These are phyloP conservation scores for Thelaira solivaga DNA, from an alignment of 2,888 invertebrate genomes.

Conservation along the genomic window DNA sequence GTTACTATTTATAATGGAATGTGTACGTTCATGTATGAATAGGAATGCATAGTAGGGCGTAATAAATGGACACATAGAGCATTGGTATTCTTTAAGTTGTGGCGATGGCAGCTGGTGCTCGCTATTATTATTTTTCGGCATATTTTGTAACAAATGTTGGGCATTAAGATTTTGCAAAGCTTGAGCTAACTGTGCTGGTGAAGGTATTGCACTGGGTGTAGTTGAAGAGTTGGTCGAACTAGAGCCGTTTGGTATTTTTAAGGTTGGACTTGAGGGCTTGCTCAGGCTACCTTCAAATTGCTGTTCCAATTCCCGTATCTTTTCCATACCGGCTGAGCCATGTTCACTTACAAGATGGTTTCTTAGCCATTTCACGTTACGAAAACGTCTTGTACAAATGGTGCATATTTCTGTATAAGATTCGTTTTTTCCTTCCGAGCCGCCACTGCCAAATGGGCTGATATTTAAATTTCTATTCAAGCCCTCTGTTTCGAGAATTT, in stretches of 20 bases:
- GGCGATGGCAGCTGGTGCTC: slow-evolving; percentile 69
- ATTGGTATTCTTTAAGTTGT: slow-evolving; percentile 87
- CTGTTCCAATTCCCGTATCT: slow-evolving; percentile 74
- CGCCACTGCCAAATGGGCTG: slow-evolving; percentile 65
- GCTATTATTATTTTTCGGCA: slow-evolving; percentile 69
- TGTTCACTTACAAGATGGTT: slow-evolving; percentile 92
- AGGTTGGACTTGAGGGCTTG: slow-evolving; percentile 75
- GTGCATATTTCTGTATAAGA: slow-evolving; percentile 85
- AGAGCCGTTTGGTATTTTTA: slow-evolving; percentile 77
- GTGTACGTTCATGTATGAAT: slow-evolving; percentile 94
- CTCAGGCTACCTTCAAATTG: slow-evolving; percentile 67
- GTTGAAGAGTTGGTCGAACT: slow-evolving; percentile 27
- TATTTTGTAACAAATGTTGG: slow-evolving; percentile 71
- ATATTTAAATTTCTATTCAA: slow-evolving; percentile 61
- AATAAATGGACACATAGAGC: slow-evolving; percentile 92
- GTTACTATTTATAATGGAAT: slow-evolving; percentile 77
- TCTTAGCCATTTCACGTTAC: slow-evolving; percentile 91
- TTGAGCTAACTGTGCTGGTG: slow-evolving; percentile 73
- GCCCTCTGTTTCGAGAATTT: slow-evolving; percentile 41
- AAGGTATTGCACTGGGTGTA: slow-evolving; percentile 59
- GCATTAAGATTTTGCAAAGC: slow-evolving; percentile 72
- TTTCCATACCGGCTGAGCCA: slow-evolving; percentile 80
- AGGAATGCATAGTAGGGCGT: slow-evolving; percentile 93
- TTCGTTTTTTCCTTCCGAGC: slow-evolving; percentile 53
- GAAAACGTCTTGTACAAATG: slow-evolving; percentile 90